Evolutionary conservation across 2,113 vertebrate species (phyloP).

Genomic region (Poecilia latipinna): DNA sequence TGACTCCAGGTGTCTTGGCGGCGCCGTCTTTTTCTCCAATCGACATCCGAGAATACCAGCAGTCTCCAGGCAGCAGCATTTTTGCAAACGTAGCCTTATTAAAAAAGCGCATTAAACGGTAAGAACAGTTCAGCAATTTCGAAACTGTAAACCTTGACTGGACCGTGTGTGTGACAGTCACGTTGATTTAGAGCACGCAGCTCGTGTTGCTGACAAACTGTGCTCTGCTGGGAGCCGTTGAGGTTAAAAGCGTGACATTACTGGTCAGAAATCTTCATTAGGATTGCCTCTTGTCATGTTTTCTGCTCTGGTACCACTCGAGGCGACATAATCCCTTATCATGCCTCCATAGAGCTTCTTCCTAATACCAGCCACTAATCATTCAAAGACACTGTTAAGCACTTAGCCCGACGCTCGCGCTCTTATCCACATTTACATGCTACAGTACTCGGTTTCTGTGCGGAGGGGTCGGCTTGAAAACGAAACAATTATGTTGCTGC

Average conservation of each 20-base stretch:
- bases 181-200: not conserved
- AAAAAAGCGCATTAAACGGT: not conserved
- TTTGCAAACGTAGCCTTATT: too few relatives aligned
- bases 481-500: slow-evolving; percentile 23
- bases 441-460: slow-evolving; percentile 16
- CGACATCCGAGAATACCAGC: too few relatives aligned
- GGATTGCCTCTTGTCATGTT: slow-evolving; percentile 51
- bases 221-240: not conserved
- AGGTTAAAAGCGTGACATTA: slow-evolving; percentile 1
- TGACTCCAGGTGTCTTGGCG: too few relatives aligned
- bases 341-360: slow-evolving; percentile 56
- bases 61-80: too few relatives aligned
- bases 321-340: slow-evolving; percentile 65
- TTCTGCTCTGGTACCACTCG: slow-evolving; percentile 48
- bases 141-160: not conserved
- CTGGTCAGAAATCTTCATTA: slow-evolving; percentile 23
- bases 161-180: not conserved
- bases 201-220: slow-evolving; percentile 1
- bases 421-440: slow-evolving; percentile 55
- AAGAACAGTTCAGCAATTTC: not conserved
- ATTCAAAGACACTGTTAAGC: slow-evolving; percentile 58
- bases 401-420: slow-evolving; percentile 23
- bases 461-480: slow-evolving; percentile 7
- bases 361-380: slow-evolving; percentile 67
- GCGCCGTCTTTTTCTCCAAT: too few relatives aligned